Percentiles rank a stretch among this genome's conserved stretches.
These are phyloP conservation scores for Drosophila ironensis DNA, from an alignment of 1,140 invertebrate genomes.

Conservation along the genomic window DNA sequence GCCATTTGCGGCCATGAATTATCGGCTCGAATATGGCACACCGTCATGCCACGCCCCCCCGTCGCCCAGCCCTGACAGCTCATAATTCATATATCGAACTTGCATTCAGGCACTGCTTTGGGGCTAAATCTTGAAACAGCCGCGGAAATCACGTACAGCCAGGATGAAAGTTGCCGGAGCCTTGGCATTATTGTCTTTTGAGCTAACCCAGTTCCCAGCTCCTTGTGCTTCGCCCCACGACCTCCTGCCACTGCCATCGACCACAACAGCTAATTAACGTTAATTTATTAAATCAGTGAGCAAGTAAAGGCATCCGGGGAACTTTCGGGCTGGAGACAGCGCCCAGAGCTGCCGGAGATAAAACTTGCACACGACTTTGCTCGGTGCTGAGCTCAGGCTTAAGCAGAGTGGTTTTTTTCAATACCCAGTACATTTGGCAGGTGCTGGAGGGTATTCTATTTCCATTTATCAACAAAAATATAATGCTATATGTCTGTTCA, in stretches of 20 bases:
- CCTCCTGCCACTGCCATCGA: conserved; percentile 15
- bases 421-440: neutral
- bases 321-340: conserved; percentile 21
- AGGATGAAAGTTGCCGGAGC: conserved; percentile 65
- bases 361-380: conserved; percentile 72
- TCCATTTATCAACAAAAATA: neutral
- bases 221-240: neutral
- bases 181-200: conserved; percentile 76
- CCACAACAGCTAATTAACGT: conserved; percentile 82
- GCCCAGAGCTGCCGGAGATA: no score
- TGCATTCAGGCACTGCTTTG: neutral
- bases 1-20: conserved; percentile 51
- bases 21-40: conserved; percentile 40
- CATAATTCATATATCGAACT: conserved; percentile 74
- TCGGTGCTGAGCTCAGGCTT: conserved; percentile 31
- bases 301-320: conserved; percentile 69
- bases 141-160: conserved; percentile 67
- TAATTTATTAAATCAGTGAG: conserved; percentile 82
- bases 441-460: neutral
- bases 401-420: conserved; percentile 33
- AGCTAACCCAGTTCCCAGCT: conserved; percentile 67
- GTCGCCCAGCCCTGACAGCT: conserved; percentile 20
- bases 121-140: conserved; percentile 56
- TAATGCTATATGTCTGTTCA: no score
- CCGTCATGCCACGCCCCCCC: conserved; percentile 36